phyloP scores from a whole-genome alignment of 2,113 vertebrate genomes.

The Myrmophylax atrothorax region DNA sequence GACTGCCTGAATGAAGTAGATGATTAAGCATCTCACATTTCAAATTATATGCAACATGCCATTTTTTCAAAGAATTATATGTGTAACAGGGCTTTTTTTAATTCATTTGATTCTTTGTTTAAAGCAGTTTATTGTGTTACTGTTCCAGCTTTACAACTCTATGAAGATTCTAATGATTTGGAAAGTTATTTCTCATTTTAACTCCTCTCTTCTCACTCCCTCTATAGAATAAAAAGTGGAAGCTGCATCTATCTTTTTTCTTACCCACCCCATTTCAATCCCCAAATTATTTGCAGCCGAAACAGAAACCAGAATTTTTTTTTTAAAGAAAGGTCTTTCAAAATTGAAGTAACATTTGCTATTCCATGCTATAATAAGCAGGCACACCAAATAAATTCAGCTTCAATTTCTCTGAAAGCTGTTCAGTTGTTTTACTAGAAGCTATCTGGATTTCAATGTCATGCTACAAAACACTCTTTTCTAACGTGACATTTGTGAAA shows the following conservation, averaged over 20 bases:
- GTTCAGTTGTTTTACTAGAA: constrained; percentile 15
- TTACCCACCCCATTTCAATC: fast-evolving
- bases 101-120: not conserved
- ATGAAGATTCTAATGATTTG: not conserved
- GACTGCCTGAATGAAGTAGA: not conserved
- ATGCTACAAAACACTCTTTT: not conserved
- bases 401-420: not conserved
- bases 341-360: not conserved
- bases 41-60: not conserved
- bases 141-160: not conserved
- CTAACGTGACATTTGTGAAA: not conserved
- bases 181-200: not conserved
- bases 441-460: not conserved
- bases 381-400: not conserved
- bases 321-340: not conserved
- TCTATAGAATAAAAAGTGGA: not conserved
- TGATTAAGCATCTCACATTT: not conserved
- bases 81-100: fast-evolving
- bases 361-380: not conserved
- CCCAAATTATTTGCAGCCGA: not conserved
- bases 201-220: not conserved
- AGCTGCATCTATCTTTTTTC: not conserved
- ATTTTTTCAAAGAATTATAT: not conserved
- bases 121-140: not conserved
- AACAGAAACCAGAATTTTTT: not conserved